Evolutionary conservation across 1,140 invertebrate genomes (phyloP).

Genomic region (Hylyphantes graminicola): DNA sequence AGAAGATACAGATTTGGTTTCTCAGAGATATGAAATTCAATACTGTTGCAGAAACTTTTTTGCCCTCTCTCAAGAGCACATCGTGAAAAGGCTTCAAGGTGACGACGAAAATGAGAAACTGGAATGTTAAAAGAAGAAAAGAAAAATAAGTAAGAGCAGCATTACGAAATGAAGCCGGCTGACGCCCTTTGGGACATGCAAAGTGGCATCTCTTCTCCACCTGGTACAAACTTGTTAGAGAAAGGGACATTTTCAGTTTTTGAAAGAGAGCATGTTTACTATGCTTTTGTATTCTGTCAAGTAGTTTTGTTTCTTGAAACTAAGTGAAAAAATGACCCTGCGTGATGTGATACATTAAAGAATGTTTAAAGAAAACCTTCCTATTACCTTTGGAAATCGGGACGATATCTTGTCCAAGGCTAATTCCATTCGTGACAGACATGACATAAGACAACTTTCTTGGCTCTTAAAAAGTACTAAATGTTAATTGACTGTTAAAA

Average conservation of each 20-base stretch:
- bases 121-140: neutral
- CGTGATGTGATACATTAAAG: neutral
- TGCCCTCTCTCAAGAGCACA: neutral
- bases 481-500: too few species aligned
- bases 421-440: too few species aligned
- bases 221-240: neutral
- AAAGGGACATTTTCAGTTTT: neutral
- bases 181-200: constrained; percentile 23
- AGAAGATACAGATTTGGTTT: neutral
- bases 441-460: too few species aligned
- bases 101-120: neutral
- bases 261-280: neutral
- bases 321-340: neutral
- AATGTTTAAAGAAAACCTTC: too few species aligned
- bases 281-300: neutral
- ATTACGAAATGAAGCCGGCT: constrained; percentile 5
- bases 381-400: too few species aligned
- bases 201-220: neutral
- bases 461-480: too few species aligned
- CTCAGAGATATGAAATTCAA: neutral
- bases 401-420: too few species aligned
- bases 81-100: neutral
- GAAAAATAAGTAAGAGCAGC: neutral
- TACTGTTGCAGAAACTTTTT: neutral
- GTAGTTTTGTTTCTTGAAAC: constrained; percentile 3